These are phyloP conservation scores for Pteropus alecto DNA, from an alignment of 2,113 vertebrate genomes.

Conservation along the genomic window DNA sequence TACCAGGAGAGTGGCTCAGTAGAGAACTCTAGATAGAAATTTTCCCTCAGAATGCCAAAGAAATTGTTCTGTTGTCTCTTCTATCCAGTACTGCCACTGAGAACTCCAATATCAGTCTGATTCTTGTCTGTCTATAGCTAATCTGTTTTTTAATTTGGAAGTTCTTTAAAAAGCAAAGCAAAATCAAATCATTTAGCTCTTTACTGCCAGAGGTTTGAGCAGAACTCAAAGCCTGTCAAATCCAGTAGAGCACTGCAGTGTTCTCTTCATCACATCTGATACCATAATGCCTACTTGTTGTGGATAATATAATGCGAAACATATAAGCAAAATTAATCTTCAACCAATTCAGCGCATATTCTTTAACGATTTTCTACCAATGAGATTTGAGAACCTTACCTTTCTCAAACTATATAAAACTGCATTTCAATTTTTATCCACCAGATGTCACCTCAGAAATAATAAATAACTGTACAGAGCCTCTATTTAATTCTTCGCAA, in stretches of 20 bases:
- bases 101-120: neutral
- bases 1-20: neutral
- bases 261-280: neutral
- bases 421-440: slow-evolving; percentile 59
- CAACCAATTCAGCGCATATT: neutral
- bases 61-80: neutral
- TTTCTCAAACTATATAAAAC: neutral
- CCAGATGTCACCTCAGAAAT: slow-evolving; percentile 60
- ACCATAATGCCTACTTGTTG: neutral
- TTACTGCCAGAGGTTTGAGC: neutral
- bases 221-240: neutral
- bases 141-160: neutral
- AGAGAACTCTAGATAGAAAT: neutral
- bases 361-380: neutral
- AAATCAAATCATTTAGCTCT: neutral
- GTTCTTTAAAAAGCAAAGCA: neutral
- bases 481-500: neutral
- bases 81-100: neutral
- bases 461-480: neutral
- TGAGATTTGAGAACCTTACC: neutral
- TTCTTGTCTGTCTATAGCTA: neutral
- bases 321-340: neutral
- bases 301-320: neutral
- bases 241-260: neutral
- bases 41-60: neutral